phyloP scores from a whole-genome alignment of 2,797 vertebrate genomes.

The Anas flavirostris region DNA sequence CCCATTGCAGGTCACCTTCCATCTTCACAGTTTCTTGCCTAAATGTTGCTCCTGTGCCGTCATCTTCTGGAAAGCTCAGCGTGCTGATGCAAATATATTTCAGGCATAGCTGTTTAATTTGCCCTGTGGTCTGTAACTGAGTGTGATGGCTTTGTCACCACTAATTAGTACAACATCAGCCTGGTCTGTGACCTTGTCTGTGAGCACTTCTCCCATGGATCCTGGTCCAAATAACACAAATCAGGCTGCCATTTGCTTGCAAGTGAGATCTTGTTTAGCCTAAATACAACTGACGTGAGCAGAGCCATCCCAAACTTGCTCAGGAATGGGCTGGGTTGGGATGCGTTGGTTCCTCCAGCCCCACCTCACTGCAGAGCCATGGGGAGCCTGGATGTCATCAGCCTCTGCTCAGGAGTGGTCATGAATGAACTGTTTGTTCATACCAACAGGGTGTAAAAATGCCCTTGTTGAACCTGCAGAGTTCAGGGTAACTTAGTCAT shows the following conservation, averaged over 20 bases:
- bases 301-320: neutral
- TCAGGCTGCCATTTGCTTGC: neutral
- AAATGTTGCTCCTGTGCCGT: neutral
- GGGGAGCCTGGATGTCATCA: neutral
- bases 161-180: neutral
- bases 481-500: neutral
- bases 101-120: neutral
- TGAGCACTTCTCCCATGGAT: neutral
- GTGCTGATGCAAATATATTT: neutral
- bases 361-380: neutral
- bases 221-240: constrained; percentile 3
- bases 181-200: neutral
- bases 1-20: neutral
- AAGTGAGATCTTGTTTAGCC: neutral
- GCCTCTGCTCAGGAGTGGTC: neutral
- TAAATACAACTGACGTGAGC: neutral
- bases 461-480: constrained; percentile 2
- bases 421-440: neutral
- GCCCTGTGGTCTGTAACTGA: neutral
- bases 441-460: neutral
- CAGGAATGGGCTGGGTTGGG: neutral
- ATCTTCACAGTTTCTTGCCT: constrained; percentile 18
- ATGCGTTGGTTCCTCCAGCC: neutral
- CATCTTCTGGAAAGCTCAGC: neutral
- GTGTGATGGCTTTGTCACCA: constrained; percentile 56